These are phyloP conservation scores for Pimephales promelas DNA, from an alignment of 2,113 vertebrate genomes.

Conservation along the genomic window DNA sequence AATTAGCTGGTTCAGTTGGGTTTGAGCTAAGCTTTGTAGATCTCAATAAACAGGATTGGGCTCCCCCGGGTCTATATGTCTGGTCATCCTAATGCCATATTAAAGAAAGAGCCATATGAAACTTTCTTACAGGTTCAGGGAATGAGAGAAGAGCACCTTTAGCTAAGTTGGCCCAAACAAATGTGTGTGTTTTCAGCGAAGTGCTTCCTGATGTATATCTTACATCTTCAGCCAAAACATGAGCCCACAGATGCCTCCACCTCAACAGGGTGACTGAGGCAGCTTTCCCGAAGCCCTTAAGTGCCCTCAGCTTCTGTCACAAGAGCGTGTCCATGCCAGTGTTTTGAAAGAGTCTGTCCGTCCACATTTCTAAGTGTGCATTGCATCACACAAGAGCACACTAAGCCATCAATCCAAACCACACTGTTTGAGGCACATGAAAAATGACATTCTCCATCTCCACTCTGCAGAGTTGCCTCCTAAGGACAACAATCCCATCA, in stretches of 20 bases:
- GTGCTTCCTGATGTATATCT: constrained; percentile 35
- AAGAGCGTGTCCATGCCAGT: background rate
- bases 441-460: constrained; percentile 38
- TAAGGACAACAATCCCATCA: constrained; percentile 44
- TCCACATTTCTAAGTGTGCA: background rate
- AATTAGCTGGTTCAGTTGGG: too few relatives aligned
- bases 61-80: too few relatives aligned
- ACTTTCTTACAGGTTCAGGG: constrained; percentile 31
- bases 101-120: too few relatives aligned
- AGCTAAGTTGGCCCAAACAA: constrained; percentile 15
- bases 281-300: constrained; percentile 55
- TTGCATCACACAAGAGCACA: constrained; percentile 20
- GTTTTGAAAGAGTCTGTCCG: background rate
- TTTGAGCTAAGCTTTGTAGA: too few relatives aligned
- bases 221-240: constrained; percentile 44
- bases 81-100: too few relatives aligned
- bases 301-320: constrained; percentile 49
- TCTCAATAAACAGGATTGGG: too few relatives aligned
- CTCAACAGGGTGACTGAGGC: constrained; percentile 29
- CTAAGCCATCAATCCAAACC: constrained; percentile 35
- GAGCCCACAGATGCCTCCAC: constrained; percentile 36
- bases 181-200: constrained; percentile 26
- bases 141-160: constrained; percentile 31
- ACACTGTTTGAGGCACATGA: constrained; percentile 46
- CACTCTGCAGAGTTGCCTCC: constrained; percentile 47